Percentiles rank a stretch among this genome's conserved stretches.
phyloP scores from a whole-genome alignment of 2,797 vertebrate species.

The Sebastes minor region DNA sequence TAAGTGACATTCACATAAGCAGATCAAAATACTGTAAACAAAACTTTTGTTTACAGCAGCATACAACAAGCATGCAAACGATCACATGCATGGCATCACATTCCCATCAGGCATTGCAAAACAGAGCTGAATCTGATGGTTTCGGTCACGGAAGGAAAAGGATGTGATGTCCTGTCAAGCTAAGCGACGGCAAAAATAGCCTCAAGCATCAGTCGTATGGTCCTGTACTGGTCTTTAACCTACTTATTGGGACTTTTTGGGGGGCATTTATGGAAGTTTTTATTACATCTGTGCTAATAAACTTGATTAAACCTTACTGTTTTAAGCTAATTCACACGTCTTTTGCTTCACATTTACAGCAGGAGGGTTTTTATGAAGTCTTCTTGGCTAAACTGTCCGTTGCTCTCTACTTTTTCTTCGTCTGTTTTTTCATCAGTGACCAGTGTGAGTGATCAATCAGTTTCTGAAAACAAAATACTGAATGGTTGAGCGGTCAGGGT shows the following conservation, averaged over 20 bases:
- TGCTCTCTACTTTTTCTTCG: background rate
- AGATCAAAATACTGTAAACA: background rate
- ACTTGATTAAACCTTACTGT: background rate
- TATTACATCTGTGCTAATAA: background rate
- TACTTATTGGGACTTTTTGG: background rate
- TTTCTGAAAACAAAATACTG: background rate
- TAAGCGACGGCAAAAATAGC: background rate
- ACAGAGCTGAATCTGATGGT: slow-evolving; percentile 6
- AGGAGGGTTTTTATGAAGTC: background rate
- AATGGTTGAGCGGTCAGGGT: background rate
- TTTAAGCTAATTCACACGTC: rapidly evolving
- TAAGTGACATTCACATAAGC: background rate
- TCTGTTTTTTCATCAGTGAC: background rate
- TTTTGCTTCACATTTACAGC: background rate
- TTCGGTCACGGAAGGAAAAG: background rate
- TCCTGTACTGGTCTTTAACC: background rate
- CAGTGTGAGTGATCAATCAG: background rate
- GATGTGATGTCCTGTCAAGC: background rate
- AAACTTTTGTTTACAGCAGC: background rate
- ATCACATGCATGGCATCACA: slow-evolving; percentile 44
- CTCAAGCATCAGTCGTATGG: background rate
- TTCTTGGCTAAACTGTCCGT: background rate
- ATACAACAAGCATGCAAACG: slow-evolving; percentile 5
- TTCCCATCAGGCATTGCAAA: slow-evolving; percentile 15
- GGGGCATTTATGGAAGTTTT: background rate